These are phyloP conservation scores for Flabesymbios commensalis DNA, from an alignment of 2,888 invertebrate genomes.

Conservation along the genomic window DNA sequence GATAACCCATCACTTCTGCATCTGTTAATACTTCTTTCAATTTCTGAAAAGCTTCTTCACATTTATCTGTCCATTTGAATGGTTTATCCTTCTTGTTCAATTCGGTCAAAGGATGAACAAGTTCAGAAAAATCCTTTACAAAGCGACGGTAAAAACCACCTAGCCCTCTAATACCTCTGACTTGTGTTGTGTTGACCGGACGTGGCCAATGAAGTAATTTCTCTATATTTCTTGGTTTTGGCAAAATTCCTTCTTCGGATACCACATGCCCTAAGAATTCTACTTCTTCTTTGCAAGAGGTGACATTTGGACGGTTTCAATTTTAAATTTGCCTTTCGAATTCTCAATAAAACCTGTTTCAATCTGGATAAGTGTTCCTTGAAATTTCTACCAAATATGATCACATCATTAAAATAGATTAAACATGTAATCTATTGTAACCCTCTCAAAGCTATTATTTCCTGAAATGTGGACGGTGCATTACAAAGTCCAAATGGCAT, in stretches of 20 bases:
- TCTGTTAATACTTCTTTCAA: slow-evolving; percentile 9
- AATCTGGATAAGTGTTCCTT: slow-evolving; percentile 30
- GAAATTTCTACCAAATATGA: background rate
- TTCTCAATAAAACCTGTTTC: slow-evolving; percentile 21
- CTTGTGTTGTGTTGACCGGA: slow-evolving; percentile 19
- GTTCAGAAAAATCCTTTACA: slow-evolving; percentile 21
- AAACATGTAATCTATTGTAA: background rate
- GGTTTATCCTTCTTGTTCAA: slow-evolving; percentile 13
- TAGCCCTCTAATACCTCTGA: slow-evolving; percentile 31
- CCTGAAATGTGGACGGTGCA: too few relatives aligned
- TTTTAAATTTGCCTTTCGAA: slow-evolving; percentile 15
- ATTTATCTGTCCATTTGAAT: slow-evolving; percentile 21
- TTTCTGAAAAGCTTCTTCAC: slow-evolving; percentile 9
- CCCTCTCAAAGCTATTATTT: too few relatives aligned
- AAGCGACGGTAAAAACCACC: slow-evolving; percentile 29
- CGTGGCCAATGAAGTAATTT: background rate
- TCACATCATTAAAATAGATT: slow-evolving; percentile 13
- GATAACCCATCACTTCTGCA: slow-evolving; percentile 22
- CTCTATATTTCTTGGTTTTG: background rate
- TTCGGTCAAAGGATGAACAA: slow-evolving; percentile 20
- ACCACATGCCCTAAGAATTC: slow-evolving; percentile 25
- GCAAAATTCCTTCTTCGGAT: background rate
- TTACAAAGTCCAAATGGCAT: too few relatives aligned
- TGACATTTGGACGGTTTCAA: slow-evolving; percentile 30
- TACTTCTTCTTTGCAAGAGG: too few relatives aligned